A percentile compares a stretch with the other conserved stretches of the same genome.
Conservation (phyloP, 2,113 vertebrate species). For the Halcyon malimbica region DNA sequence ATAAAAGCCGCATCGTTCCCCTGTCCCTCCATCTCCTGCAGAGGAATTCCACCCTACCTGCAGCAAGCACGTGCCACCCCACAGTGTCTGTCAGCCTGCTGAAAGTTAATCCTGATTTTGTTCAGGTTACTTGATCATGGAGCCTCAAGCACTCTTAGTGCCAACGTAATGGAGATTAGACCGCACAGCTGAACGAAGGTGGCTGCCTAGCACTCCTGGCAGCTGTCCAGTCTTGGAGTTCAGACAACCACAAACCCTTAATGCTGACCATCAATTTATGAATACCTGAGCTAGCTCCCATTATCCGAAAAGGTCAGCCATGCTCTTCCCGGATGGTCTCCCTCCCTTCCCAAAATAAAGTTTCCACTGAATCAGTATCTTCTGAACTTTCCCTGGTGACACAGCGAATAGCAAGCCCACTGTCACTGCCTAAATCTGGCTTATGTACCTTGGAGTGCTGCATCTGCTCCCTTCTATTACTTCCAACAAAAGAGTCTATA, state of each 20-base stretch:
- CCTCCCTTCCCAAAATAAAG: not conserved
- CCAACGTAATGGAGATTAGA: not conserved
- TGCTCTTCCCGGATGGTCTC: not conserved
- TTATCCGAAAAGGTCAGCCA: not conserved
- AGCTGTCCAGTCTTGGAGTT: not conserved
- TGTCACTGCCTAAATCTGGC: rapidly evolving
- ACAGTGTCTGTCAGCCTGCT: not conserved
- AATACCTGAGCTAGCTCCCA: not conserved
- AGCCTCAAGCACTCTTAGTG: not conserved
- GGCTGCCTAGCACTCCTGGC: not conserved
- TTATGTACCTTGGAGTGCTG: not conserved
- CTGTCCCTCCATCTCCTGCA: not conserved
- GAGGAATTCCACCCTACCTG: not conserved
- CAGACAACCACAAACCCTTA: not conserved
- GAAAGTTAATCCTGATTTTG: not conserved
- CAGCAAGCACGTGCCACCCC: not conserved
- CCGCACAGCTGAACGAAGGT: not conserved
- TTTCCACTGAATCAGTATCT: not conserved
- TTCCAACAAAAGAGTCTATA: not conserved
- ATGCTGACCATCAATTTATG: not conserved
- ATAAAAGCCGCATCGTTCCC: not conserved
- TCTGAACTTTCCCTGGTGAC: not conserved
- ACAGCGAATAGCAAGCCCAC: not conserved
- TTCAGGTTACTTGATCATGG: not conserved
- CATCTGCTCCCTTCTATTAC: not conserved